Percentiles rank a stretch among this genome's conserved stretches.
Evolutionary conservation across 2,888 invertebrate genomes (phyloP).

Genomic region (Dione juno): DNA sequence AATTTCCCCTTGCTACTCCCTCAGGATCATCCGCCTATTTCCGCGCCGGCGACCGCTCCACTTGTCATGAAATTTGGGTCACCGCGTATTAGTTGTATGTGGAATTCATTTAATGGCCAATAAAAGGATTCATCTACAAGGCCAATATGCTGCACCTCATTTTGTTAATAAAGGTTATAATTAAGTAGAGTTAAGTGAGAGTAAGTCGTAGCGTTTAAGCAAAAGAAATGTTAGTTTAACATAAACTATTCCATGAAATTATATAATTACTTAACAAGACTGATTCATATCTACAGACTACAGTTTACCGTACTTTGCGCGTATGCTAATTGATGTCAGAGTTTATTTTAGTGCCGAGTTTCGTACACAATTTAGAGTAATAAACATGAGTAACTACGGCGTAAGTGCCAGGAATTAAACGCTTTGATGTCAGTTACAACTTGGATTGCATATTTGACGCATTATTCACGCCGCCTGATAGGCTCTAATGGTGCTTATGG

Average conservation of each 20-base stretch:
- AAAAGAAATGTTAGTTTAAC: background rate
- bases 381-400: slow-evolving; percentile 50
- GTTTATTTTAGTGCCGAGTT: slow-evolving; percentile 62
- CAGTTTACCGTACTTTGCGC: slow-evolving; percentile 53
- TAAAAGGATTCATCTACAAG: slow-evolving; percentile 48
- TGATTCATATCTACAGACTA: slow-evolving; percentile 48
- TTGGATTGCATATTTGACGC: slow-evolving; percentile 21
- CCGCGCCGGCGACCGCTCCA: slow-evolving; percentile 59
- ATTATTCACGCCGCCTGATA: slow-evolving; percentile 8
- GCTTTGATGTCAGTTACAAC: slow-evolving; percentile 54
- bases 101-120: slow-evolving; percentile 63
- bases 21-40: slow-evolving; percentile 68
- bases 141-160: slow-evolving; percentile 8
- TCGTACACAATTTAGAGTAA: slow-evolving; percentile 52
- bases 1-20: slow-evolving; percentile 61
- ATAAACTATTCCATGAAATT: slow-evolving; percentile 4
- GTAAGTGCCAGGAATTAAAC: slow-evolving; percentile 56
- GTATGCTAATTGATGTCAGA: slow-evolving; percentile 66
- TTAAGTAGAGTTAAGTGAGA: background rate
- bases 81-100: slow-evolving; percentile 68
- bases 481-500: slow-evolving; percentile 45
- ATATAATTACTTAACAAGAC: slow-evolving; percentile 24
- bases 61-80: slow-evolving; percentile 75
- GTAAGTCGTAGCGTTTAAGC: background rate
- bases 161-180: background rate